A percentile compares a stretch with the other conserved stretches of the same genome.
These are phyloP conservation scores for Eospalax fontanierii DNA, from an alignment of 2,797 vertebrate species.

Conservation along the genomic window DNA sequence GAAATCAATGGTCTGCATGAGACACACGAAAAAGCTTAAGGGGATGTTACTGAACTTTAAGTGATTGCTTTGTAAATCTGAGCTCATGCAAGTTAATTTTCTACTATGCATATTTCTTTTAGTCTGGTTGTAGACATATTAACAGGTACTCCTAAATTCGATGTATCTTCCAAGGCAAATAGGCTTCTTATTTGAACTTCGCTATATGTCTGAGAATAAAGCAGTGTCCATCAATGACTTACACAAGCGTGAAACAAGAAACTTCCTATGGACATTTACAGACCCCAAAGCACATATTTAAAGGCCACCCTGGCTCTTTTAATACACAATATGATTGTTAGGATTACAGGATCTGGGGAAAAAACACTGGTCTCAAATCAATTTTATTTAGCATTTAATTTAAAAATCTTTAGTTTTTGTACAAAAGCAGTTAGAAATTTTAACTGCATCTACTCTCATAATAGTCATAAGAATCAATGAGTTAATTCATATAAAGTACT, in stretches of 20 bases:
- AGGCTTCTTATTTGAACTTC: not conserved
- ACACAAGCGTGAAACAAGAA: not conserved
- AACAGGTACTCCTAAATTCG: not conserved
- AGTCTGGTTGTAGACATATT: not conserved
- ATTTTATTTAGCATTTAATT: not conserved
- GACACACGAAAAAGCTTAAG: not conserved
- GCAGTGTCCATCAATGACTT: not conserved
- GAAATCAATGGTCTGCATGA: not conserved
- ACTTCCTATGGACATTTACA: not conserved
- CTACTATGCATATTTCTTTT: not conserved
- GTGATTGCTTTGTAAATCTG: not conserved
- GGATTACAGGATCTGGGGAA: not conserved
- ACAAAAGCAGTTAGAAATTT: not conserved
- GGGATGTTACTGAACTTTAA: not conserved
- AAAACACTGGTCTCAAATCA: not conserved
- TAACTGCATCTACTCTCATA: not conserved
- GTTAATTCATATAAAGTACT: not conserved
- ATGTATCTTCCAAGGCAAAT: not conserved
- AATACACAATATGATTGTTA: not conserved
- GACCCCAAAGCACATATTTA: not conserved
- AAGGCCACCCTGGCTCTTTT: not conserved
- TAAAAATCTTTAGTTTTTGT: conserved; percentile 15
- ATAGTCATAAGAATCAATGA: not conserved
- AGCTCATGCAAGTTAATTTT: not conserved
- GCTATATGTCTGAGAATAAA: not conserved